These are phyloP conservation scores for Catharus fuscescens DNA, from an alignment of 2,113 vertebrate genomes.

Conservation along the genomic window DNA sequence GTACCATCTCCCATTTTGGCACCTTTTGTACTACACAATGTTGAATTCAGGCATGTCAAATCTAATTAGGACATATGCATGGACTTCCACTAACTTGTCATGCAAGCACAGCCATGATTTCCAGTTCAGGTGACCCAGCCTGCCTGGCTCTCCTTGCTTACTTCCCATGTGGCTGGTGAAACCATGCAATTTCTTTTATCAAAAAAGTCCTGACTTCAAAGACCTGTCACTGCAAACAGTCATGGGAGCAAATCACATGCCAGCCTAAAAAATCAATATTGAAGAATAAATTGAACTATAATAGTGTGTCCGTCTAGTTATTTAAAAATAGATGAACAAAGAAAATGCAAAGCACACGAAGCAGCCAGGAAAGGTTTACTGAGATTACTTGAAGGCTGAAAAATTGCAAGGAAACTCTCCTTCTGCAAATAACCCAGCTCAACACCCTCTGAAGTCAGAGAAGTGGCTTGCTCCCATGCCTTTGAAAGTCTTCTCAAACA, in stretches of 20 bases:
- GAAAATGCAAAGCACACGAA: neutral
- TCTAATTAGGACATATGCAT: neutral
- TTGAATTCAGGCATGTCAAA: neutral
- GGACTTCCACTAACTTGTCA: neutral
- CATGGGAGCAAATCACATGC: neutral
- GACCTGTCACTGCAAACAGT: neutral
- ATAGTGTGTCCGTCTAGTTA: neutral
- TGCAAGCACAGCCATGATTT: neutral
- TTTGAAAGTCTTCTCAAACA: neutral
- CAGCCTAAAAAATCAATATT: constrained; percentile 19
- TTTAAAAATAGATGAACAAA: constrained; percentile 32
- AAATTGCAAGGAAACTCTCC: neutral
- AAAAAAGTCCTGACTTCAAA: neutral
- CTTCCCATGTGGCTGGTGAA: neutral
- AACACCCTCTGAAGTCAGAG: neutral
- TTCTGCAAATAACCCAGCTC: neutral
- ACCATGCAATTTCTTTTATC: neutral
- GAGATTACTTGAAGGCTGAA: neutral
- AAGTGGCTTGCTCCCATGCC: neutral
- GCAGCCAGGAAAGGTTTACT: neutral
- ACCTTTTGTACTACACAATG: neutral
- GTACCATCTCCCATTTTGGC: neutral
- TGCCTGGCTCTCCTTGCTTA: neutral
- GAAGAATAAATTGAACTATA: constrained; percentile 28
- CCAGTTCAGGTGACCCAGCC: neutral